Base-by-base conservation (phyloP, 2,888 invertebrate species). In the Cephus nigrinus region DNA sequence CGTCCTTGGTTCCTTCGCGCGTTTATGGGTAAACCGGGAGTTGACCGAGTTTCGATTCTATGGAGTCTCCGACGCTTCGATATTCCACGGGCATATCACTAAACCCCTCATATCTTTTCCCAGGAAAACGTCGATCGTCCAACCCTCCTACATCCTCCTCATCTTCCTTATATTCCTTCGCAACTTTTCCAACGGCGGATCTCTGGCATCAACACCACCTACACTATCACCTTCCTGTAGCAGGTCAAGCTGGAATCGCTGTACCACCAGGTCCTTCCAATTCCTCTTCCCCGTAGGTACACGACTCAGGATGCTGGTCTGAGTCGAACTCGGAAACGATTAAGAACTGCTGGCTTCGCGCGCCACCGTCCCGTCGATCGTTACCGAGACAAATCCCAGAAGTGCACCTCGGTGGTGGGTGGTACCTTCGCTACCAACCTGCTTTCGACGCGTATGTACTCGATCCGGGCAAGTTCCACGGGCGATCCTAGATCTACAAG, bases 361-460 rank as follows among this genome's bases (percentile, higher is more conserved):
- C 80, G 40, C 76, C 75, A 76, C 78, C 80, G 81, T 82, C 84
- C 84, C 82, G 82, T 77, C 84, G 83, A 76, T 84, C 84, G 87
- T 85, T 84, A 86, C 84, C 79, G 71, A 69, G 75, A 82, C 81
- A 77, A 85, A 86, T 88, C 89, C 86, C 88, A 79, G 80, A 88
- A 86, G 88, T 89, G 87, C 86, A 87, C 84, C 86, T 84, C 80
- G 79, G 83, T 84, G 80, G 82, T 84, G 9, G 79, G 83, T 84
- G 80, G 82, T 84, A 23, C 23, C 55, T 23, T 23, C 55, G 23
- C 23, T 9, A 23, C 9, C 55, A 23, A 55, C 55, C 55, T 55
- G 9, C 55, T 55, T 55, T 55, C 55, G 23, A 23, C 55, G 55
- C 55, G 23, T 55, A 55, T 23, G 1, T 55, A 55, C 23, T 55